Conservation (phyloP, 1,140 invertebrate species). For the Drosophila ohnishii region DNA sequence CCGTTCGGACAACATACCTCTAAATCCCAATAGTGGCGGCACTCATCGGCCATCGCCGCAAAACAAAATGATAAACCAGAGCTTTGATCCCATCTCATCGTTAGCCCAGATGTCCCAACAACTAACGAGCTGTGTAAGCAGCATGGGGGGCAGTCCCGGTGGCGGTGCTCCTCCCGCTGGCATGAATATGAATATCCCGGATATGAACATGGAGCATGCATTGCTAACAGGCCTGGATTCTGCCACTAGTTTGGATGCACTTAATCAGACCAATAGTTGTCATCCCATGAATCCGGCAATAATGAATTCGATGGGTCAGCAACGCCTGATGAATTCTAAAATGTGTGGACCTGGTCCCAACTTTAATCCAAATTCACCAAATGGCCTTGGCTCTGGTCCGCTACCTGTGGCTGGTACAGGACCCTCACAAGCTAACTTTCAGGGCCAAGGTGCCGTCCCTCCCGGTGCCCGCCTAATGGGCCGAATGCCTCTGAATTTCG, state of each 20-base stretch:
- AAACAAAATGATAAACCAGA: conserved; percentile 85
- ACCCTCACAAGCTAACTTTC: conserved; percentile 61
- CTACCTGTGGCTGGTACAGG: conserved; percentile 27
- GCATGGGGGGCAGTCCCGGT: conserved; percentile 84
- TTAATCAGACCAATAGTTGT: conserved; percentile 55
- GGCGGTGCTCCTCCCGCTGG: conserved; percentile 83
- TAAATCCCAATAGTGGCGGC: conserved; percentile 89
- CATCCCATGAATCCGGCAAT: conserved; percentile 60
- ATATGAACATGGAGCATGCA: conserved; percentile 79
- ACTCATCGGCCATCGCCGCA: conserved; percentile 84
- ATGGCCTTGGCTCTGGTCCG: conserved; percentile 48
- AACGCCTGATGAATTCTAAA: conserved; percentile 76
- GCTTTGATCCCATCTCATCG: conserved; percentile 96
- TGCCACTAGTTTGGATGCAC: conserved; percentile 60
- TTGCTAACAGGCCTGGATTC: conserved; percentile 78
- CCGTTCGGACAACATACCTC: conserved; percentile 90
- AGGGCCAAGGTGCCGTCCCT: conserved; percentile 80
- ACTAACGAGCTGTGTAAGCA: conserved; percentile 88
- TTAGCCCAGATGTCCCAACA: conserved; percentile 97
- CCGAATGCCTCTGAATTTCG: conserved; percentile 78
- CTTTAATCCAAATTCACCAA: conserved; percentile 43
- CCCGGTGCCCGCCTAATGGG: conserved; percentile 83
- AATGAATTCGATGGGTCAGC: conserved; percentile 69
- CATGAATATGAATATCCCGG: conserved; percentile 61
- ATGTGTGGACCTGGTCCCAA: conserved; percentile 83